Evolutionary conservation across 2,797 vertebrate species (phyloP), one percentile per base, ranked within the genome.

Genomic region (Prunella strophiata): DNA sequence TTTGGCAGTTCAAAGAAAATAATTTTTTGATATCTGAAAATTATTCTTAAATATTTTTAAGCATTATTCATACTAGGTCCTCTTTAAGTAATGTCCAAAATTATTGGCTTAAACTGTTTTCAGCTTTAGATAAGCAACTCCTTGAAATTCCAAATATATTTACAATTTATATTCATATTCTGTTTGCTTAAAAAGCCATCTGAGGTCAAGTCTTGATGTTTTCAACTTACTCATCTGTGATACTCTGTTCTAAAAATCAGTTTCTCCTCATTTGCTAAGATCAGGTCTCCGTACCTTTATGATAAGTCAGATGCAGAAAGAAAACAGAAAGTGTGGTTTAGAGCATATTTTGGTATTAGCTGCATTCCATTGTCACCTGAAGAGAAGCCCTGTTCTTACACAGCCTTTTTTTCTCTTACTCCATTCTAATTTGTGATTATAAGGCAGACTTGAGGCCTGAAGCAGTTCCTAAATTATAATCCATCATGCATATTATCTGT

Each of bases 401-500:
- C 5, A 66, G n/a, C 2, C 21, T 75, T 84, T 92, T 84, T 86
- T 32, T 23, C 16, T 89, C n/a, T 89, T 59, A 47, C 15, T 1
- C 30, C 34, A 19, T 73, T 82, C 51, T 73, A 76, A 58, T 76
- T 47, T 79, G 20, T 62, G 18, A 75, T 78, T 91, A 68, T 57
- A 43, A 94, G 1, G 47, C 47, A 93, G 47, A 66, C 25, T 51
- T 23, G 17, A 81, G 34, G 62, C 83, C 68, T 81, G 70, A 88
- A 90, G 66, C 80, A 86, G 19, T 61, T 43, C 38, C 43, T 81
- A 42, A 96, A 88, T 84, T 81, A 58, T 85, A 89, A 88, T 81
- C 42, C 32, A 68, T 88, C 57, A 86, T 86, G 47, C 34, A 32
- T n/a, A 26, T 78, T 91, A 90, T 61, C 34, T 84, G 73, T 68